Base-by-base conservation (phyloP, 2,797 vertebrate genomes). In the Gobionotothen gibberifrons region DNA sequence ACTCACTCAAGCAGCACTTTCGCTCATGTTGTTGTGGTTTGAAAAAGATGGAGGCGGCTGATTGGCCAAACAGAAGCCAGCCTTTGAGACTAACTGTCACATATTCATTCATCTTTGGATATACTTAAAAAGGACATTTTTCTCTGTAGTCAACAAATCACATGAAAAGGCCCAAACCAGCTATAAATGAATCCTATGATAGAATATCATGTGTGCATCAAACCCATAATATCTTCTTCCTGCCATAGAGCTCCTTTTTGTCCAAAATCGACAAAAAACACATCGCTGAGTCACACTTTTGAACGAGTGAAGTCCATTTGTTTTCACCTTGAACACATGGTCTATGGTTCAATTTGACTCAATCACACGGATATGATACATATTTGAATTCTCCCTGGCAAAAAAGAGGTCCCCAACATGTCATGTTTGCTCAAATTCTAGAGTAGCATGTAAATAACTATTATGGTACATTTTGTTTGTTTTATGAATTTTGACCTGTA, bases 31-130 rank as follows among this genome's bases (percentile, higher is more conserved):
- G 0, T 5, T 43, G 40, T 64, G n/a, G 51, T 66, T 60, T 32
- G 32, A 17, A 58, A 67, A 39, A 51, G 29, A 64, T 22, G 19
- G 22, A 44, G 49, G 56, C 14, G 47, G 14, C 19, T 39, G 54
- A 76, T 64, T 56, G 57, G 73, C 32, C 40, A 19, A 74, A 54
- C 32, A 59, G 9, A 40, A 56, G 66, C 26, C 52, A 16, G 51
- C n/a, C 52, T 73, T 51, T 14, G 32, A 76, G 19, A 73, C 15
- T 2, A 17, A 36, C 46, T 53, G 40, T 61, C 22, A 43, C 55
- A 64, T 11, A 40, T 5, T 46, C 17, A 39, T 42, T 70, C 6
- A 68, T 87, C 74, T 78, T 78, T 81, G 84, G 74, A 71, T 59
- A 26, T 26, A 65, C 59, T 67, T 43, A 60, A 62, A 61, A 26